Percentiles rank a stretch among this genome's conserved stretches.
These are phyloP conservation scores for Eriosoma lanigerum DNA, from an alignment of 1,140 invertebrate species.

Conservation along the genomic window DNA sequence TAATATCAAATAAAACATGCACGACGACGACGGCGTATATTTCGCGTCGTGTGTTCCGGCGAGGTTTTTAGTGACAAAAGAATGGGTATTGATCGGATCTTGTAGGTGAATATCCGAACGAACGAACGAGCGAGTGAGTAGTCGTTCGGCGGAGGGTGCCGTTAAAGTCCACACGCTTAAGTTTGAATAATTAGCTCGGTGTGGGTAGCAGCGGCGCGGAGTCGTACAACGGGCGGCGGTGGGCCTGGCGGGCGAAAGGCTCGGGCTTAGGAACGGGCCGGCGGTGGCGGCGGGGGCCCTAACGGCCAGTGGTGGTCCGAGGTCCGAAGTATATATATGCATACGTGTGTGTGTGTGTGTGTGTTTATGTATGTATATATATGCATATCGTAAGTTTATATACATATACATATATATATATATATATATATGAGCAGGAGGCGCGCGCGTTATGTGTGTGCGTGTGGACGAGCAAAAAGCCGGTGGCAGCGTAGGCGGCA, in stretches of 20 bases:
- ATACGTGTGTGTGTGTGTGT: slow-evolving; percentile 5
- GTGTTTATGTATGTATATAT: slow-evolving; percentile 31
- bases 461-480: slow-evolving; percentile 41
- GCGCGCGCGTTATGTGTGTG: not conserved
- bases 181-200: slow-evolving; percentile 51
- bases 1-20: too few species aligned
- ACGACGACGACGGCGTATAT: too few species aligned
- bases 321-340: not conserved
- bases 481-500: not conserved
- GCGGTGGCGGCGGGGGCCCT: not conserved
- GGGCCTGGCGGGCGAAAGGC: not conserved
- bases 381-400: slow-evolving; percentile 5
- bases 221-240: not conserved
- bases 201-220: slow-evolving; percentile 4
- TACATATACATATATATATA: not conserved
- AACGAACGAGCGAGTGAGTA: slow-evolving; percentile 1
- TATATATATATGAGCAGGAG: not conserved
- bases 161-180: slow-evolving; percentile 52
- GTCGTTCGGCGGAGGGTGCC: slow-evolving; percentile 31
- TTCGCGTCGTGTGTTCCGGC: not conserved
- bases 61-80: slow-evolving; percentile 48
- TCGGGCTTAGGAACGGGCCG: not conserved
- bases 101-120: slow-evolving; percentile 47
- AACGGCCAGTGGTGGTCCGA: slow-evolving; percentile 34
- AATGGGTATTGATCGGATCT: slow-evolving; percentile 51